phyloP scores from a whole-genome alignment of 2,888 invertebrate species.

The Drosophila planitibia region DNA sequence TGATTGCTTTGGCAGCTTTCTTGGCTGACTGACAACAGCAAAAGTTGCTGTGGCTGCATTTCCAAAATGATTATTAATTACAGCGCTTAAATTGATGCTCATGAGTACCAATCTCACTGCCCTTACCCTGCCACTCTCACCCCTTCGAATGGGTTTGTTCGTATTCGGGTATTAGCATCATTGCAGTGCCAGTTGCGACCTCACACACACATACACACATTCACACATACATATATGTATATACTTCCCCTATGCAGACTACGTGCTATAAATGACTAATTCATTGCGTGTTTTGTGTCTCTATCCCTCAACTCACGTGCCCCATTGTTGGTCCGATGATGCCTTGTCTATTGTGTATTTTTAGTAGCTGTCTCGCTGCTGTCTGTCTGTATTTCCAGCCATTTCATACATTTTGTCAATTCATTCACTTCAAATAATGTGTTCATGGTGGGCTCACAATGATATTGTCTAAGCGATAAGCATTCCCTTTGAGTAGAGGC shows the following conservation, averaged over 20 bases:
- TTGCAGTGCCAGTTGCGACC: constrained; percentile 58
- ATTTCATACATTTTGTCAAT: constrained; percentile 49
- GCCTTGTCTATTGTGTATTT: constrained; percentile 65
- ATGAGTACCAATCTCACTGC: constrained; percentile 23
- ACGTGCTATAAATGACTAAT: constrained; percentile 79
- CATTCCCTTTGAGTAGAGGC: constrained; percentile 17
- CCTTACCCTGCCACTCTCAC: constrained; percentile 8
- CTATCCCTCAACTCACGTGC: constrained; percentile 25
- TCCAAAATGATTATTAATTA: constrained; percentile 79
- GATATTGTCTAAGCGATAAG: constrained; percentile 35
- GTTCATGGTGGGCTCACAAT: constrained; percentile 16
- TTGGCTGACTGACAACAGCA: constrained; percentile 62
- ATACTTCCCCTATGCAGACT: constrained; percentile 11
- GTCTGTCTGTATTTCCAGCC: constrained; percentile 48
- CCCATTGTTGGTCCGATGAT: constrained; percentile 12
- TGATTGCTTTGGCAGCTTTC: constrained; percentile 53
- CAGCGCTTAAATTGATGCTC: constrained; percentile 64
- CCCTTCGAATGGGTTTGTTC: constrained; percentile 22
- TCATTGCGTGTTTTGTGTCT: constrained; percentile 54
- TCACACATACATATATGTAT: not conserved
- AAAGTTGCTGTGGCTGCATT: constrained; percentile 53
- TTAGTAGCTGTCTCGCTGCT: constrained; percentile 52
- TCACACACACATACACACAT: constrained; percentile 57
- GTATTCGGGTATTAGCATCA: constrained; percentile 28
- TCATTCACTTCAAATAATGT: constrained; percentile 61